Evolutionary conservation across 2,888 invertebrate species (phyloP).

Genomic region (Altica lythri): DNA sequence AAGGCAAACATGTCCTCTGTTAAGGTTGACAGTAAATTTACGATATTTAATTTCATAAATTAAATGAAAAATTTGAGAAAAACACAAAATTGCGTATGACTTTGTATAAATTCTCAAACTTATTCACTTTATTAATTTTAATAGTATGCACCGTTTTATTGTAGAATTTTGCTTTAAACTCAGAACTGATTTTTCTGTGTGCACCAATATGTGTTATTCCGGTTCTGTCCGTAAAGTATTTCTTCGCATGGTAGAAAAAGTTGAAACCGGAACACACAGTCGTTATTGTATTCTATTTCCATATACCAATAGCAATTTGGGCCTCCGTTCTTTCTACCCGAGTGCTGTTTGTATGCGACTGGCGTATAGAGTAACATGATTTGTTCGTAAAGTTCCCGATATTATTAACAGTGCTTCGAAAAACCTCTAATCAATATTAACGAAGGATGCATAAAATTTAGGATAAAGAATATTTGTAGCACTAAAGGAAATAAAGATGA

Average conservation of each 20-base stretch:
- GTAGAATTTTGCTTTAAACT: too few relatives aligned
- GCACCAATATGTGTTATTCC: too few relatives aligned
- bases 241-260: conserved; percentile 6
- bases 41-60: too few relatives aligned
- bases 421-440: conserved; percentile 20
- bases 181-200: too few relatives aligned
- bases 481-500: neutral
- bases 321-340: conserved; percentile 15
- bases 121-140: too few relatives aligned
- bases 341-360: conserved; percentile 19
- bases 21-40: too few relatives aligned
- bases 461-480: conserved; percentile 2
- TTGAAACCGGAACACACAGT: conserved; percentile 27
- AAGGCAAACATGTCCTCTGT: too few relatives aligned
- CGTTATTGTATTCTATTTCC: conserved; percentile 31
- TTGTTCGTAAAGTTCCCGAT: conserved; percentile 20
- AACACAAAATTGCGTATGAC: too few relatives aligned
- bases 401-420: conserved; percentile 17
- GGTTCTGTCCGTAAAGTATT: conserved; percentile 7
- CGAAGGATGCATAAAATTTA: conserved; percentile 11
- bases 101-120: too few relatives aligned
- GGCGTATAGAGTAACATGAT: conserved; percentile 18
- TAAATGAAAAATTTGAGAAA: too few relatives aligned
- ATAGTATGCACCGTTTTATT: too few relatives aligned
- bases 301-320: conserved; percentile 32